Evolutionary conservation across 2,888 invertebrate genomes (phyloP).

Genomic region (Masnerella sp.): DNA sequence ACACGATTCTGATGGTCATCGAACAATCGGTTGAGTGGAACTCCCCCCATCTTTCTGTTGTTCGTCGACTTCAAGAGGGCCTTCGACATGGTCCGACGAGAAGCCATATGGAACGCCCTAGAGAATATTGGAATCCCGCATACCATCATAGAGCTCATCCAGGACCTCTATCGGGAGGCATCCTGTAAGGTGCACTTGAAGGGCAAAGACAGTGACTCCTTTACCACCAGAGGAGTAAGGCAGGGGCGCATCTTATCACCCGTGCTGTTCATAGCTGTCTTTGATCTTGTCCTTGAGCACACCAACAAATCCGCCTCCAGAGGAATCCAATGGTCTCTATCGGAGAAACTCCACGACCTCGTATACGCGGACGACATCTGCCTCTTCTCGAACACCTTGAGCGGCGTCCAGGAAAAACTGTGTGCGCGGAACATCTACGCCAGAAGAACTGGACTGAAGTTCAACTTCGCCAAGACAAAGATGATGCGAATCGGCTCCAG

Average conservation of each 20-base stretch:
- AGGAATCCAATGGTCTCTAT: conserved; percentile 25
- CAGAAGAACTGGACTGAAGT: conserved; percentile 5
- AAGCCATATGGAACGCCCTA: background rate
- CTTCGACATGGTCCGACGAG: conserved; percentile 8
- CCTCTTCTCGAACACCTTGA: conserved; percentile 4
- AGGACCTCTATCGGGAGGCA: conserved; percentile 13
- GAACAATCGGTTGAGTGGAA: conserved; percentile 13
- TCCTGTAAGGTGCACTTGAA: conserved; percentile 18
- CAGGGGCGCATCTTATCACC: conserved; percentile 19
- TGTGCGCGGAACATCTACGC: background rate
- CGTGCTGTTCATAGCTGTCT: conserved; percentile 11
- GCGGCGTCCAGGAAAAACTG: conserved; percentile 18
- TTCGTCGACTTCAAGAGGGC: conserved; percentile 19
- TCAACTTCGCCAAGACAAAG: conserved; percentile 18
- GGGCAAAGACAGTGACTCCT: conserved; percentile 14
- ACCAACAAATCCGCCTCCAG: background rate
- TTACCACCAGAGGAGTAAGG: conserved; percentile 18
- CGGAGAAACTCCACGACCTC: conserved; percentile 25
- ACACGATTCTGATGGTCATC: conserved; percentile 16
- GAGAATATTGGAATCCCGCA: conserved; percentile 7
- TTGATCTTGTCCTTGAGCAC: conserved; percentile 7
- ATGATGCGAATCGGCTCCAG: conserved; percentile 16
- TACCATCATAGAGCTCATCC: conserved; percentile 6
- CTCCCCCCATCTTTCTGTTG: conserved; percentile 10
- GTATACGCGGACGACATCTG: conserved; percentile 20